Percentiles rank a stretch among this genome's conserved stretches.
These are phyloP conservation scores for Pseudomyrmex gracilis DNA, from an alignment of 1,140 invertebrate species.

Conservation along the genomic window DNA sequence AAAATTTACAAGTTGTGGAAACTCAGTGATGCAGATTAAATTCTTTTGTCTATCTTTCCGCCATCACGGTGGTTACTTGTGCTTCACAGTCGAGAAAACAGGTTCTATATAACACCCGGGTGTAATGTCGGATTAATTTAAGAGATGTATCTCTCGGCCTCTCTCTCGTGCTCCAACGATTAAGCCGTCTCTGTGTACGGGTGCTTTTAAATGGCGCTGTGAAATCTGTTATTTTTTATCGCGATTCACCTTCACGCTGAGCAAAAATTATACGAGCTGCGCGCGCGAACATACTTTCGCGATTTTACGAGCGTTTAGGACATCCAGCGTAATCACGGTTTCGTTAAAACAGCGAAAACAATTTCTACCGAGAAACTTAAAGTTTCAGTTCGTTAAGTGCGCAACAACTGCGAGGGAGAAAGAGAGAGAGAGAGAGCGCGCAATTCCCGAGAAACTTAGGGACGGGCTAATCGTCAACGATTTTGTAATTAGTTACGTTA, in stretches of 20 bases:
- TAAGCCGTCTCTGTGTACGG: not conserved
- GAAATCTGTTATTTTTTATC: constrained; percentile 30
- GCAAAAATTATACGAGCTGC: constrained; percentile 12
- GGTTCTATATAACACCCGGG: not conserved
- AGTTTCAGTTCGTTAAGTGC: too few species aligned
- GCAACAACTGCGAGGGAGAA: too few species aligned
- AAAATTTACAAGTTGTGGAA: not conserved
- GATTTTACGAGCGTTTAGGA: constrained; percentile 25
- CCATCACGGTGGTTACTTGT: not conserved
- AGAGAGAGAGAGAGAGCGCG: too few species aligned
- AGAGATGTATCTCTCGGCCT: constrained; percentile 9
- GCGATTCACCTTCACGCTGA: not conserved
- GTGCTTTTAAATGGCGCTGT: not conserved
- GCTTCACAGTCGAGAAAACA: not conserved
- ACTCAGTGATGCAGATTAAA: not conserved
- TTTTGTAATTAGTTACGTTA: constrained; percentile 52
- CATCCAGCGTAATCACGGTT: constrained; percentile 13
- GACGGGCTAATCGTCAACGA: constrained; percentile 19
- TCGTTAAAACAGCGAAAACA: not conserved
- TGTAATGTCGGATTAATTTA: constrained; percentile 31
- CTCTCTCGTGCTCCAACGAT: not conserved
- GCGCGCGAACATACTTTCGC: not conserved
- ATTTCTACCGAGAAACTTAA: not conserved
- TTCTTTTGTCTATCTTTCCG: constrained; percentile 6
- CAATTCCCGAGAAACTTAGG: not conserved